Percentiles rank a stretch among this genome's conserved stretches.
These are phyloP conservation scores for Dynastes maya DNA, from an alignment of 2,888 invertebrate species.

Conservation along the genomic window DNA sequence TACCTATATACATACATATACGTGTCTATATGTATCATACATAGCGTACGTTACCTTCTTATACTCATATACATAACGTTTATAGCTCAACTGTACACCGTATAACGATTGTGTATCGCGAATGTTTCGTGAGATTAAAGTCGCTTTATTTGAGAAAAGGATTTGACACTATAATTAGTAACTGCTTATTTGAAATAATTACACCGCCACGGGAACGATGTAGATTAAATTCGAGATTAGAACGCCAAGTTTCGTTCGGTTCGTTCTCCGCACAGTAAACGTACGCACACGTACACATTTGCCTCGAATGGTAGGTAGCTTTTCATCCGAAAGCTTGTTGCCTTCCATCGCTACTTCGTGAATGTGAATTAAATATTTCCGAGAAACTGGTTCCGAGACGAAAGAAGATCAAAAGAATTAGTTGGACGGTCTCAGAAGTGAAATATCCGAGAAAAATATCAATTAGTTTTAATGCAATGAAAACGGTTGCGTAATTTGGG, in stretches of 20 bases:
- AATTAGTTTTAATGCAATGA: conserved; percentile 16
- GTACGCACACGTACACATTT: not conserved
- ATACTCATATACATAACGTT: not conserved
- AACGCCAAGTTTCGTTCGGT: conserved; percentile 6
- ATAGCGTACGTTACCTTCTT: no score
- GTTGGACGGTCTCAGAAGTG: not conserved
- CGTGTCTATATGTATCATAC: no score
- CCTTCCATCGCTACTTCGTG: conserved; percentile 14
- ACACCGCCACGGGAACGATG: conserved; percentile 31
- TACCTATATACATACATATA: no score
- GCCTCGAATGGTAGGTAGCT: conserved; percentile 15
- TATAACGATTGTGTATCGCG: conserved; percentile 19
- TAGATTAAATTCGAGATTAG: conserved; percentile 34
- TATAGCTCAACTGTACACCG: not conserved
- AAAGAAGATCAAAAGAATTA: conserved; percentile 23
- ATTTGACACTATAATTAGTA: conserved; percentile 39
- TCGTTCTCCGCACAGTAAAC: not conserved
- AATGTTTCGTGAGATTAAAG: conserved; percentile 28
- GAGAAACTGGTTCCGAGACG: conserved; percentile 23
- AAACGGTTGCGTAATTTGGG: not conserved
- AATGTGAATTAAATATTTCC: conserved; percentile 27
- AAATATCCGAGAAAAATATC: conserved; percentile 8
- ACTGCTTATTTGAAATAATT: conserved; percentile 40
- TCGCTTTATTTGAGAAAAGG: conserved; percentile 28
- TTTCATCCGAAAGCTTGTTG: conserved; percentile 33